Evolutionary conservation across 1,140 invertebrate species (phyloP), one percentile per base, ranked within the genome.

Genomic region (Trypoxylus dichotomus): DNA sequence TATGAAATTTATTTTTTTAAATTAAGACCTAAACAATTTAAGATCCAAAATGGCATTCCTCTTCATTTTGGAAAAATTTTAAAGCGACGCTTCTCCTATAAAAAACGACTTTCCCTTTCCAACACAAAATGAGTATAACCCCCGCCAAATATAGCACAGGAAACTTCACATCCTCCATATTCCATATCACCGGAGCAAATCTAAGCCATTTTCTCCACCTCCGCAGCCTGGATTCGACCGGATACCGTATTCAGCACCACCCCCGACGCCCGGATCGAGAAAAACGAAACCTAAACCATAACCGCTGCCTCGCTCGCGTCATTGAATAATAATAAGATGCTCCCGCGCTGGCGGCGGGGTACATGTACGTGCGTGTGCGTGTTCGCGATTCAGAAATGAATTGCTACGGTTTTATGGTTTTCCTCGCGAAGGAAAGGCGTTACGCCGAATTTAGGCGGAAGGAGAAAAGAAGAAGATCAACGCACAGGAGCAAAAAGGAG

Each of bases 281-380:
- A 19, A 10, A 68, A 68, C 32, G 32, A 37, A 37, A 37, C 32
- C 32, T 37, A 60, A 37, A 41, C 77, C 77, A 76, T 78, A 78
- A 78, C 74, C 32, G 74, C 73, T 74, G 78, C 78, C 32, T 21
- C 21, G 60, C 60, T 68, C 54, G 76, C 79, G 77, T 78, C 79
- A 80, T 80, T 78, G 79, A 76, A 78, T 80, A 76, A 75, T 78
- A 80, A 80, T 80, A 80, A 77, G 79, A 74, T 73, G 24, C 32
- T 5, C 32, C 10, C 5, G 32, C 32, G 32, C 5, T 37, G 32
- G 32, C 32, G 10, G 32, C 32, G 32, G 32, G 32, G 32, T 37
- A 8, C n/a, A n/a, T n/a, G n/a, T n/a, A n/a, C n/a, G n/a, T 60
- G 60, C 24, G 25, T 63, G 68, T 15, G 63, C 47, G 71, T 47